Conservation (phyloP, 2,113 vertebrate genomes). For the Notechis scutatus region DNA sequence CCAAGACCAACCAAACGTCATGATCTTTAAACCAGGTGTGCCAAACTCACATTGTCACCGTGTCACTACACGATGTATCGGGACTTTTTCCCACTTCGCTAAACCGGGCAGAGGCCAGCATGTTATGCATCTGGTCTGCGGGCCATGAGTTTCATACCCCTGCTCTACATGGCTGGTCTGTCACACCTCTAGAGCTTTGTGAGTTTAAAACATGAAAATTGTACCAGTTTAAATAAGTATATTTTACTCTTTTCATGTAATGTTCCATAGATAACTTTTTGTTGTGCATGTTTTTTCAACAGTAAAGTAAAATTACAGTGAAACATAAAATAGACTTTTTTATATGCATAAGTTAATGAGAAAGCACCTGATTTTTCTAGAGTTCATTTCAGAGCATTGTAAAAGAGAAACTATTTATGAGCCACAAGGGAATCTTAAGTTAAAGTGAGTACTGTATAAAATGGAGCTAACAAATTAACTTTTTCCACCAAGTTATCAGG, state of each 20-base stretch:
- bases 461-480: conserved; percentile 8
- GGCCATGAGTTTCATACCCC: too few species aligned
- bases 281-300: not conserved
- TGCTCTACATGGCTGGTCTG: not conserved
- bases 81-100: too few species aligned
- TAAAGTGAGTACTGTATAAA: conserved; percentile 27
- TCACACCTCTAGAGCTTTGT: not conserved
- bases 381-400: conserved; percentile 41
- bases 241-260: not conserved
- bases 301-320: conserved; percentile 8
- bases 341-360: conserved; percentile 14
- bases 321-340: not conserved
- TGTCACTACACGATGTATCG: too few species aligned
- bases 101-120: too few species aligned
- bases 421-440: conserved; percentile 16
- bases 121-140: too few species aligned
- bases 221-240: not conserved
- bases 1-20: not conserved
- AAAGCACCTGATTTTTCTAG: not conserved
- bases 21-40: not conserved
- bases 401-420: conserved; percentile 22
- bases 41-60: too few species aligned
- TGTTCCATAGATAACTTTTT: not conserved
- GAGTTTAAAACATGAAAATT: not conserved
- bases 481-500: conserved; percentile 4